Evolutionary conservation across 2,888 invertebrate genomes (phyloP), one percentile per base, ranked within the genome.

Genomic region (Plebejus melissa): DNA sequence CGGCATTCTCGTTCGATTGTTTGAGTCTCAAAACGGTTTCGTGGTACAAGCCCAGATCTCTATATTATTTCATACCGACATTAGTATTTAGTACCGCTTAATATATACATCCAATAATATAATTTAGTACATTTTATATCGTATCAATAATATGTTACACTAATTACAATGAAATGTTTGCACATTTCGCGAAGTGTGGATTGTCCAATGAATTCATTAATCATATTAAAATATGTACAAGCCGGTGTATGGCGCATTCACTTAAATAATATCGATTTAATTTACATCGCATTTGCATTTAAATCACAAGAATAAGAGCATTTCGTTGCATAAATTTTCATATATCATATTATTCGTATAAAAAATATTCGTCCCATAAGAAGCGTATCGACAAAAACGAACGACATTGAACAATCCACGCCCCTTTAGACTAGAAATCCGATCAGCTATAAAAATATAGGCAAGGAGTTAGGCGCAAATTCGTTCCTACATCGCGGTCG

Each of bases 401-500:
- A 58, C 36, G 72, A 58, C 60, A 74, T 50, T 74, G 69, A 69
- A 76, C 75, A 76, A 77, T 75, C 75, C 76, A 65, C 70, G 77
- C 75, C 74, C 69, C 69, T 77, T 82, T 81, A 87, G 93, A 93
- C 93, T 93, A 93, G 93, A 93, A 85, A 87, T 87, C 86, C 88
- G 90, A 88, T 92, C 90, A 90, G 89, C 90, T 88, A 87, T 86
- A 84, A 85, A 65, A 83, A 84, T 84, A 83, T 84, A 89, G 91
- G 90, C 90, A 91, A 91, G 90, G 87, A 88, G 82, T 85, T 84
- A 85, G 84, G 82, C 82, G 84, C 82, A 78, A 75, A 72, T 77
- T 77, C 74, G 46, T 75, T 76, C 60, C 71, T 69, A 74, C 82
- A 82, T 79, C 82, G 78, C 76, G 75, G 76, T 79, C 75, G 79